Evolutionary conservation across 2,113 vertebrate genomes (phyloP), one percentile per base, ranked within the genome.

Genomic region (Proterorhinus semilunaris): DNA sequence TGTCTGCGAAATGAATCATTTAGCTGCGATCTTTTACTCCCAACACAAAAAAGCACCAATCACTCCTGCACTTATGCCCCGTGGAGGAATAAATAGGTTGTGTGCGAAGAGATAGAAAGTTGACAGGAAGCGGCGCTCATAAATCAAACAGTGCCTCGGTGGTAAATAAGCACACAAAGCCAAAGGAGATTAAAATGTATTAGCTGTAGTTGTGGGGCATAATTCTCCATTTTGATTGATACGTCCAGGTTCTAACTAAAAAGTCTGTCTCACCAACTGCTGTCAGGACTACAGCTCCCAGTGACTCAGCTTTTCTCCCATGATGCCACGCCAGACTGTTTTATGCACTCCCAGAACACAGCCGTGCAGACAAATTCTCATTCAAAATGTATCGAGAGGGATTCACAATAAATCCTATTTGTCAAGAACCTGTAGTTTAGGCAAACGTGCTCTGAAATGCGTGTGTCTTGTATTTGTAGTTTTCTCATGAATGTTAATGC

Each of bases 231-330:
- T 81, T 68, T 80, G 80, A 83, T 69, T 76, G 66, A 85, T 87
- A 75, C 73, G 57, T 59, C 53, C 44, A 65, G 48, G 10, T 79
- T 76, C 50, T 61, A 53, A 13, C 69, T 67, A 67, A 76, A 58
- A 78, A 80, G 43, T 49, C 45, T 49, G 36, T 46, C 49, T 58
- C 64, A 66, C 27, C 61, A 21, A 55, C 69, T 65, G 69, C 70
- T 62, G 57, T 10, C 5, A 72, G 76, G 74, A 80, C 78, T 69
- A 82, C 69, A 74, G 46, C 66, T 72, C n/a, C 79, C 71, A 80
- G 64, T 86, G 85, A 91, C 76, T 84, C 82, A 72, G 79, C 77
- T 78, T 74, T 82, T 74, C 64, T 82, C 74, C 74, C 67, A 84
- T 74, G 71, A 81, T 83, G 66, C 70, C 48, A 76, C 74, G 69